Evolutionary conservation across 2,113 vertebrate genomes (phyloP).

Genomic region (Crotalus tigris): DNA sequence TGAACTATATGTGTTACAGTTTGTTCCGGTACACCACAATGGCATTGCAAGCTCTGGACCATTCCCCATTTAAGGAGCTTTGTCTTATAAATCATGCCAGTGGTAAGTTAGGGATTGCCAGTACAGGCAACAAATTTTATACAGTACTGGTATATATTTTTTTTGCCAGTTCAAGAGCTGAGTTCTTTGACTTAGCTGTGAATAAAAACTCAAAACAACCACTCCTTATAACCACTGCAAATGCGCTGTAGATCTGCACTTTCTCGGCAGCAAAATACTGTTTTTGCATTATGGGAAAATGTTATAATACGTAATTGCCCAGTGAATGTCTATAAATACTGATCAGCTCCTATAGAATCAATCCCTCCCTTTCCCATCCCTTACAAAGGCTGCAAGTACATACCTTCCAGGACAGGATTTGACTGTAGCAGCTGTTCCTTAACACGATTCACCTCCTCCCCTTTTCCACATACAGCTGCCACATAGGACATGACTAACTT

Average conservation of each 20-base stretch:
- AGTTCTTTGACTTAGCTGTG: not conserved
- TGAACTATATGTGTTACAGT: not conserved
- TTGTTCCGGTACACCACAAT: not conserved
- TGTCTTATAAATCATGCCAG: not conserved
- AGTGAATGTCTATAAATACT: not conserved
- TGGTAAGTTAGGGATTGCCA: not conserved
- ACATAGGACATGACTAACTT: constrained; percentile 81
- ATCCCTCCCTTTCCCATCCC: not conserved
- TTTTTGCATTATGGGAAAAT: not conserved
- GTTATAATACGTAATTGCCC: not conserved
- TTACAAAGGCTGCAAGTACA: not conserved
- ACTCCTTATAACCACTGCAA: not conserved
- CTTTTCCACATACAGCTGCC: constrained; percentile 75
- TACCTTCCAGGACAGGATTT: constrained; percentile 79
- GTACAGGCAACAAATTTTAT: not conserved
- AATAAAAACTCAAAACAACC: not conserved
- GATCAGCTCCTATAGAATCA: too few relatives aligned
- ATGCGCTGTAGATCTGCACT: not conserved
- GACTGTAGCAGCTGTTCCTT: constrained; percentile 81
- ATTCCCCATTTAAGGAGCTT: not conserved
- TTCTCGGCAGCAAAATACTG: not conserved
- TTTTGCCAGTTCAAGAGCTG: not conserved
- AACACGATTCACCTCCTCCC: constrained; percentile 76
- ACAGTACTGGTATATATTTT: not conserved
- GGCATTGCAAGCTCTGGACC: not conserved